Evolutionary conservation across 2,113 vertebrate genomes (phyloP), one percentile per base, ranked within the genome.

Genomic region (Scatophagus argus): DNA sequence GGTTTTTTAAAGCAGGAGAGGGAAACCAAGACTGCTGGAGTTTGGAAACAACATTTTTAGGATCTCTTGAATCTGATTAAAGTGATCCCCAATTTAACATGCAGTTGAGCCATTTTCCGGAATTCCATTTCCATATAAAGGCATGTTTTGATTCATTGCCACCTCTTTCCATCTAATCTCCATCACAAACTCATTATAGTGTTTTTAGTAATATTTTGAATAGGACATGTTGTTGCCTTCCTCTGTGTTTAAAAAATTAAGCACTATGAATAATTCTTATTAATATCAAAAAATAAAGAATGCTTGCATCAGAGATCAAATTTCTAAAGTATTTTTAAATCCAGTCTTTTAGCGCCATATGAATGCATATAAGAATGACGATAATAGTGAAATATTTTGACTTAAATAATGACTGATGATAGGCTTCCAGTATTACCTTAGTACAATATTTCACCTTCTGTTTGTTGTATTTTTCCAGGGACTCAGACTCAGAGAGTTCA

Each of bases 401-500:
- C n/a, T n/a, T n/a, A n/a, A n/a, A n/a, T n/a, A n/a, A n/a, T n/a
- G n/a, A n/a, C 1, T 17, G 5, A 14, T 16, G 6, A 43, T 17
- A 43, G 13, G 41, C 41, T 17, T 47, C 32, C 19, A 27, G 14
- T 19, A 25, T 14, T 29, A 16, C 21, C 29, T 1, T 27, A 12
- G 25, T 19, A n/a, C 11, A 43, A 23, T 64, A 32, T 54, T 72
- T 39, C 5, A 11, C 5, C 58, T 60, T 54, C 14, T 71, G 19
- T 68, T 19, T 65, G 3, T 54, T 59, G 8, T 71, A 25, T 64
- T 74, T 8, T 84, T 87, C 68, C 58, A 94, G 93, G 87, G 94
- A 94, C 13, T 94, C 94, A 0, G 94, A 94, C 67, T 94, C 95
- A 0, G 95, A 95, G 71, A 94, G 93, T 78, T 94, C 93, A n/a